Evolutionary conservation across 30 jellyfish, hydroid and myxozoan species (phyloP), one percentile per base, ranked within the genome.

Genomic region (Nemopilema nomurai): DNA sequence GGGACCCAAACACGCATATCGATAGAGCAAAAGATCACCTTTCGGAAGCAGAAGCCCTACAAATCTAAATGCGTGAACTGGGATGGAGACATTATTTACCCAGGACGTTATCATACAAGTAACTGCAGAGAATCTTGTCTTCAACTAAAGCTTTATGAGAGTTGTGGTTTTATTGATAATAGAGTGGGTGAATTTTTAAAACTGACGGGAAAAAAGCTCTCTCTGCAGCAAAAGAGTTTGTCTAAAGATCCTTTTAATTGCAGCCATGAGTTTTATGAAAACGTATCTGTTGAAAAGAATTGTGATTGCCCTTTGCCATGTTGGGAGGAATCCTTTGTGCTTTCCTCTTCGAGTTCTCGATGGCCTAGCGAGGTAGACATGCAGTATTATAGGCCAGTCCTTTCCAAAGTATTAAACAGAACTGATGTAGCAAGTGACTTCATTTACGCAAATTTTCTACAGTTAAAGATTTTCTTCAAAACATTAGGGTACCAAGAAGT

Each of bases 231-330:
- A 16, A 23, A 67, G 4, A 41, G 13, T 13, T 6, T 41, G 4
- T 41, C 57, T 3, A 13, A 13, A 41, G 57, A 41, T 41, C 13
- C 57, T 41, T 6, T 6, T 41, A 41, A 6, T 63, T 70, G 80
- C 80, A 1, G 18, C 1, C 62, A 8, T 0, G 25, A 25, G 1
- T 26, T 70, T 30, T 70, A 70, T 28, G 50, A 13, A 7, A 17
- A 26, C 16, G 57, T 28, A 70, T 70, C 50, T 16, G 19, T 16
- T 8, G 62, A 57, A 19, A 23, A 28, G 6, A 28, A 13, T 4
- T 70, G 80, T 28, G 64, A 70, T 1, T 70, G 80, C 23, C 80
- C 80, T 19, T 28, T 70, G 62, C 80, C 80, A 28, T 70, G 80
- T 63, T 19, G 8, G 4, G 80, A 70, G 28, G 80, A 70, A 30